phyloP scores from a whole-genome alignment of 2,797 vertebrate genomes.

The Octomys mimax region DNA sequence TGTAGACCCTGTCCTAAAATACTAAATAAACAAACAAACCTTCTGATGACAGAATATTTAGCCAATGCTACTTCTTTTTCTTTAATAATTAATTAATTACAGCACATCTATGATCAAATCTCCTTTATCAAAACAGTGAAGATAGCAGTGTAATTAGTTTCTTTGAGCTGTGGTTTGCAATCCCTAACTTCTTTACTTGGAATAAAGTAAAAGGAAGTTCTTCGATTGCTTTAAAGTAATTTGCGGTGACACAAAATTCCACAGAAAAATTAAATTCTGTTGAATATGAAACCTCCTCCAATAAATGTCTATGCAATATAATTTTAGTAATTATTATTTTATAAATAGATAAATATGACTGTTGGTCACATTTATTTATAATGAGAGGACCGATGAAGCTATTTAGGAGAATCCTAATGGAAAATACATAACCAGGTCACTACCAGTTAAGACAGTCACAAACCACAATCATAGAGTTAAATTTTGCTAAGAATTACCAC shows the following conservation, averaged over 20 bases:
- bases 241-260: not conserved
- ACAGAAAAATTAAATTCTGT: constrained; percentile 10
- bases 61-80: not conserved
- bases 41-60: not conserved
- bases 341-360: constrained; percentile 42
- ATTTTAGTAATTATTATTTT: constrained; percentile 45
- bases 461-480: not conserved
- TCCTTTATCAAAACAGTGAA: constrained; percentile 21
- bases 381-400: not conserved
- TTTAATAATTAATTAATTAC: constrained; percentile 14
- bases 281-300: constrained; percentile 13
- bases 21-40: not conserved
- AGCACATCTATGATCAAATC: not conserved
- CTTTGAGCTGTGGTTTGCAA: constrained; percentile 11
- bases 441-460: not conserved
- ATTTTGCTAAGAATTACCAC: not conserved
- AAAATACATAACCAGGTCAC: not conserved
- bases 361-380: not conserved
- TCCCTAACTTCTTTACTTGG: not conserved
- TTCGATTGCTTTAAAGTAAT: constrained; percentile 36
- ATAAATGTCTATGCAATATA: not conserved
- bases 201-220: constrained; percentile 25
- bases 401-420: not conserved
- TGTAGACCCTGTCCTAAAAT: too few species aligned
- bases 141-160: constrained; percentile 1